These are phyloP conservation scores for Gorsachius goisagi DNA, from an alignment of 2,113 vertebrate species.

Conservation along the genomic window DNA sequence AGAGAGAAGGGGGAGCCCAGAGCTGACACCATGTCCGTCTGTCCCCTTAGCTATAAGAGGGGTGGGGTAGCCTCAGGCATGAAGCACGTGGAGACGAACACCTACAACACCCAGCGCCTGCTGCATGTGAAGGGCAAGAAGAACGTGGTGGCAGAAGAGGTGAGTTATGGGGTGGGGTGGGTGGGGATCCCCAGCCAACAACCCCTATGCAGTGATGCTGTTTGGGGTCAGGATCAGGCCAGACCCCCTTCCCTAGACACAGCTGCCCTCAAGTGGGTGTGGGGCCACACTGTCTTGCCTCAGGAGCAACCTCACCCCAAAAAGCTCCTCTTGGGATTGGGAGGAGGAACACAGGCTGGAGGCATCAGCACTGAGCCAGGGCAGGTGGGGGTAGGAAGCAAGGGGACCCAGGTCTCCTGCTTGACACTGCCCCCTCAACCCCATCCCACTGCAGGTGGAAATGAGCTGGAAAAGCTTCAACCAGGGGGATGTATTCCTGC, in stretches of 20 bases:
- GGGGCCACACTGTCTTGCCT: not conserved
- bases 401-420: not conserved
- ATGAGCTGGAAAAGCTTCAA: constrained; percentile 90
- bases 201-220: not conserved
- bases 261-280: not conserved
- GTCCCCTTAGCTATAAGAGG: constrained; percentile 76
- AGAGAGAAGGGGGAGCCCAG: not conserved
- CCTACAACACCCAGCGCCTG: constrained; percentile 77
- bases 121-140: constrained; percentile 88
- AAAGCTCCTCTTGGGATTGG: not conserved
- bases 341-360: not conserved
- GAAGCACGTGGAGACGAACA: constrained; percentile 84
- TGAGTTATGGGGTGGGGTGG: constrained; percentile 13
- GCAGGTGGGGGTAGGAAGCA: not conserved
- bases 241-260: not conserved
- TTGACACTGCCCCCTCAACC: not conserved
- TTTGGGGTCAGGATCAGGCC: not conserved
- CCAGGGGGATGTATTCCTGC: constrained; percentile 83
- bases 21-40: not conserved
- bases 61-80: constrained; percentile 84
- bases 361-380: not conserved
- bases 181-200: not conserved
- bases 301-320: not conserved
- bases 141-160: constrained; percentile 82
- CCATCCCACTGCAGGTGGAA: constrained; percentile 74